Evolutionary conservation across 1,140 invertebrate species (phyloP), one percentile per base, ranked within the genome.

Genomic region (Camponotus floridanus): DNA sequence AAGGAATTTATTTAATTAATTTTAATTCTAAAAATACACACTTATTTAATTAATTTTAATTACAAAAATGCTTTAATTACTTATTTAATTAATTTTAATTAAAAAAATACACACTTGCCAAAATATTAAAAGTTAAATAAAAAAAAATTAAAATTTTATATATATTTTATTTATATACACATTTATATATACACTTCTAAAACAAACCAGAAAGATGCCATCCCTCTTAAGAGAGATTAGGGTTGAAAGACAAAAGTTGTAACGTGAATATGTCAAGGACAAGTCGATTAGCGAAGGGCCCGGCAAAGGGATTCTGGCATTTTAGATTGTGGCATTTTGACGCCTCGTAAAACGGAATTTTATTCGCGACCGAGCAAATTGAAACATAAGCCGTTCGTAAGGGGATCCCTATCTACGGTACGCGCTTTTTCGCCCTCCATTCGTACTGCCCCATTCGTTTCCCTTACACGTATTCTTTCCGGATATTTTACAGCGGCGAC

Each of bases 341-440:
- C 84, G 88, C 62, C 78, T 87, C 90, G 90, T 91, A 91, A 91
- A 91, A 91, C 88, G 86, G 76, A 90, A 91, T 91, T 91, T 91
- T 91, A 91, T 91, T 91, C 86, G 87, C 83, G 87, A 79, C 78
- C 86, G 90, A 89, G 85, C 90, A 91, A 91, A 91, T 91, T 91
- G 90, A 91, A 91, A 91, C 86, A 91, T 91, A 91, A 91, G 90
- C 90, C 90, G 90, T 88, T 91, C 90, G 88, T 91, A 91, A 91
- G 87, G 86, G 86, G 86, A 59, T 87, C 65, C 87, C 83, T 76
- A 89, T 91, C 88, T 76, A 71, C 59, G 79, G 18, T 11, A 26
- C 73, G 15, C 62, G 57, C 39, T 26, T 36, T 59, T 59, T 76
- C 18, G 3, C n/a, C 68, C 85, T 39, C 39, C 55, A 42, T 31